Base-by-base conservation (phyloP, 53 echinoderm and acorn worm species). In the Pentamera pediparva region DNA sequence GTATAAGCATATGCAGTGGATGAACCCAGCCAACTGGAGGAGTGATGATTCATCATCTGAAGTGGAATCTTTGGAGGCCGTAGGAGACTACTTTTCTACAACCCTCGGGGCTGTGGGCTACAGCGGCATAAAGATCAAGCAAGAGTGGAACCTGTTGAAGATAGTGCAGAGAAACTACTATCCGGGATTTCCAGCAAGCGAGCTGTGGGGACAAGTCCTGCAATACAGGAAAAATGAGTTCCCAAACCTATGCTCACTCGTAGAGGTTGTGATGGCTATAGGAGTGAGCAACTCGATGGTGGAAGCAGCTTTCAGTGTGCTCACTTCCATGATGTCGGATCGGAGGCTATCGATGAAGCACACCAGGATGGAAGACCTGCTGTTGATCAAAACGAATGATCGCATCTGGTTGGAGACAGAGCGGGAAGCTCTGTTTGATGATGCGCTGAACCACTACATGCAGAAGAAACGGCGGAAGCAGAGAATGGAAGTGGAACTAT, bases 1-100 rank as follows among this genome's bases (percentile, higher is more conserved):
- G 77, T 83, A 67, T 36, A 37, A 67, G 26, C 69, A 67, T 58
- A 83, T 83, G 83, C 57, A 29, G 39, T 84, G 84, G 71, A 5
- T 84, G 64, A 60, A 84, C 56, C 84, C 78, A 37, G 84, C 84
- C 29, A 84, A 84, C 39, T 84, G 78, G 78, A 52, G 65, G 35
- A 49, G 2, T 43, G 85, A 85, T 33, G 30, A 70, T 24, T 10
- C 32, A 19, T 47, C 79, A 36, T 24, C 71, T 57, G 79, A 85
- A 37, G 3, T 79, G 52, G 51, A 78, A 32, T 58, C 72, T n/a
- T 34, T 84, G 19, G 51, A 78, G 59, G 78, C 56, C 47, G 33
- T 78, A 31, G 32, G 53, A 37, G 64, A 37, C 37, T 73, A 72
- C 59, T 84, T 84, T 51, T 45, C 59, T 47, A 70, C 54, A 35